Conservation (phyloP, 2,888 invertebrate genomes). For the Corythucha ciliata region DNA sequence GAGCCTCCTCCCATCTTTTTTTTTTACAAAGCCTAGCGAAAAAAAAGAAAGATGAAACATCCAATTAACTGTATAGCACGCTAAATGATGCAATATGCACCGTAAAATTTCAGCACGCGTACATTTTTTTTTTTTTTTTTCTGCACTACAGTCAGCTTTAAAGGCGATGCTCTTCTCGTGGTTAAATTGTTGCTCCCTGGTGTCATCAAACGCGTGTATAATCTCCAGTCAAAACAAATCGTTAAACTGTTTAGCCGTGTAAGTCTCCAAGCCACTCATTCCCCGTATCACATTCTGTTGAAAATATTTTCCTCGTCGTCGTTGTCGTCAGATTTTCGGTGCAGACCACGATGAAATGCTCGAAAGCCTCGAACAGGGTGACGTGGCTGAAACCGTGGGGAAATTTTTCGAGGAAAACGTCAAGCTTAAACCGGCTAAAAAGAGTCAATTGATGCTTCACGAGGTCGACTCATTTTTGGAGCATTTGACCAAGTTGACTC, state of each 20-base stretch:
- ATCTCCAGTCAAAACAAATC: constrained; percentile 84
- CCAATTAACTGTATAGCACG: no score
- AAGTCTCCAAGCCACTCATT: constrained; percentile 25
- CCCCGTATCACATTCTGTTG: neutral
- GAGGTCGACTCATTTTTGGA: constrained; percentile 69
- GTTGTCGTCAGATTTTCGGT: constrained; percentile 51
- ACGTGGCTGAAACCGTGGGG: constrained; percentile 77
- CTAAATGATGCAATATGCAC: no score
- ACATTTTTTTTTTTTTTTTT: no score
- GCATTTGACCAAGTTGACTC: constrained; percentile 63
- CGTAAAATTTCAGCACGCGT: no score
- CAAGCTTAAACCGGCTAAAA: constrained; percentile 50
- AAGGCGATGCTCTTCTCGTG: constrained; percentile 70
- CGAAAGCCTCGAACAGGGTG: constrained; percentile 77
- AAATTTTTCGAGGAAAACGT: constrained; percentile 62
- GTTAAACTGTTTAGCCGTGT: constrained; percentile 73
- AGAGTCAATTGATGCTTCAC: constrained; percentile 62
- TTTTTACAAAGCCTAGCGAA: no score
- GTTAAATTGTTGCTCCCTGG: constrained; percentile 74
- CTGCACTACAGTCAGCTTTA: constrained; percentile 58
- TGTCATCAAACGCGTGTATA: constrained; percentile 75
- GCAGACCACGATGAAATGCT: constrained; percentile 71
- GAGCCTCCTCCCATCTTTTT: no score
- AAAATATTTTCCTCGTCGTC: neutral
- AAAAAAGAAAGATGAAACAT: no score